Evolutionary conservation across 2,113 vertebrate species (phyloP).

Genomic region (Mesocricetus auratus): DNA sequence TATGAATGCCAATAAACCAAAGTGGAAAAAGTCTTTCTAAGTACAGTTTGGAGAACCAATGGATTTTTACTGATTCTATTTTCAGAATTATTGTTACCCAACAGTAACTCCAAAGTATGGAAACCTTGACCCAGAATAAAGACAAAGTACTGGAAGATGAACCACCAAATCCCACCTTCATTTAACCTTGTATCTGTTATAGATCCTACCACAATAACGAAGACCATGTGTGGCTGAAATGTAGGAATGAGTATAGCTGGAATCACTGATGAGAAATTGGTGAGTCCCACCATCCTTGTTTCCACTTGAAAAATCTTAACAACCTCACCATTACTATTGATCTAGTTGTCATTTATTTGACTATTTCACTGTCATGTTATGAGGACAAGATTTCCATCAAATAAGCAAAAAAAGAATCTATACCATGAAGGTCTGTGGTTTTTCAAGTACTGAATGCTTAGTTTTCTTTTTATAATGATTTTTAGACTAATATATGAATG

Average conservation of each 20-base stretch:
- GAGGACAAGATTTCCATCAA: not conserved
- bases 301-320: too few species aligned
- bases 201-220: not conserved
- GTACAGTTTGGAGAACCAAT: not conserved
- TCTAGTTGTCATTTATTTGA: not conserved
- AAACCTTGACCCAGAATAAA: not conserved
- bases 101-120: not conserved
- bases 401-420: not conserved
- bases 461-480: not conserved
- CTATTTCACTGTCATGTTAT: not conserved
- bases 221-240: too few species aligned
- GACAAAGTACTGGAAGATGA: not conserved
- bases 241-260: not conserved
- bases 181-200: not conserved
- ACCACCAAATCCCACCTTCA: not conserved
- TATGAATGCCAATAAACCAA: not conserved
- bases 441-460: not conserved
- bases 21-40: not conserved
- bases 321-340: not conserved
- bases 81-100: not conserved
- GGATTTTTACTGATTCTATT: not conserved
- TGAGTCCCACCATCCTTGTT: rapidly evolving
- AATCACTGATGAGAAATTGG: not conserved
- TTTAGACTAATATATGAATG: not conserved
- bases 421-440: not conserved